Percentiles rank a stretch among this genome's conserved stretches.
These are phyloP conservation scores for Cactoblastis cactorum DNA, from an alignment of 2,888 invertebrate species.

Conservation along the genomic window DNA sequence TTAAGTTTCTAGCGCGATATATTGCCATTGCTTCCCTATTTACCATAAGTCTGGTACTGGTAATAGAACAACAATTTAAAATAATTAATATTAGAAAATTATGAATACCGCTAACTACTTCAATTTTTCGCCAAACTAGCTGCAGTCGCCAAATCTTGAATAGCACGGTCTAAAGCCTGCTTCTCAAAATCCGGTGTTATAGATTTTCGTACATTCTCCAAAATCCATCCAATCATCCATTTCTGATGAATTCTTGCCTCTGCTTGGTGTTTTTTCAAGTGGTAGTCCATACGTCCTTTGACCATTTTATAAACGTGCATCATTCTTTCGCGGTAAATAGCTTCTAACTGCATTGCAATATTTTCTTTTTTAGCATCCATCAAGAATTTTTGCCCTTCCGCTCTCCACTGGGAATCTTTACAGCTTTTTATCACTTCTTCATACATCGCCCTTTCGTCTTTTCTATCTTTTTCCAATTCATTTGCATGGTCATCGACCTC, in stretches of 20 bases:
- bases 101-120: background rate
- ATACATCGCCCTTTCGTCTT: constrained; percentile 60
- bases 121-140: constrained; percentile 56
- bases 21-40: too few species aligned
- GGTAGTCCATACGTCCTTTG: constrained; percentile 92
- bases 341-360: constrained; percentile 94
- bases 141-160: constrained; percentile 86
- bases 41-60: too few species aligned
- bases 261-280: constrained; percentile 87
- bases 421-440: constrained; percentile 77
- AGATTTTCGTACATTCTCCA: constrained; percentile 87
- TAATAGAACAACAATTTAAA: too few species aligned
- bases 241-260: constrained; percentile 91
- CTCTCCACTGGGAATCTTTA: constrained; percentile 85
- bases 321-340: constrained; percentile 86
- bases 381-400: constrained; percentile 86
- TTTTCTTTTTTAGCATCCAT: constrained; percentile 94
- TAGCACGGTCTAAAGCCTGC: constrained; percentile 90
- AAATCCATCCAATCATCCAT: constrained; percentile 96
- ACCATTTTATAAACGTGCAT: constrained; percentile 77
- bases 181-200: constrained; percentile 92
- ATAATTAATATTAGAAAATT: too few species aligned
- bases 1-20: too few species aligned
- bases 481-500: constrained; percentile 81
- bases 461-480: constrained; percentile 74